phyloP scores from a whole-genome alignment of 2,888 invertebrate genomes.

The Nomada flava region DNA sequence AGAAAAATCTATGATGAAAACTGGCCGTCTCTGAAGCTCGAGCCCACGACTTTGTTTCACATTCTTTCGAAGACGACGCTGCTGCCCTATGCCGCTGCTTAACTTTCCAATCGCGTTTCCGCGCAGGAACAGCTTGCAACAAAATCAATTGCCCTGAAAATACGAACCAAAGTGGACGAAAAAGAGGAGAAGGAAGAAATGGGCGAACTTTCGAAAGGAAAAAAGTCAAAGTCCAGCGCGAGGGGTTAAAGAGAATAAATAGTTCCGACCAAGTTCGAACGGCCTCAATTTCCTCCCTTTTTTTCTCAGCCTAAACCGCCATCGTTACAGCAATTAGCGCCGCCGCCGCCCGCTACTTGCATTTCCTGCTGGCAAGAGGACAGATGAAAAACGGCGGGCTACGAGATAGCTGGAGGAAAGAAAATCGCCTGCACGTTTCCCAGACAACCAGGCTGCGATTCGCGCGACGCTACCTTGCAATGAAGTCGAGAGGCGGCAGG shows the following conservation, averaged over 20 bases:
- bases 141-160: conserved; percentile 44
- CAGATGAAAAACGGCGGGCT: conserved; percentile 28
- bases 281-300: conserved; percentile 36
- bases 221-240: not conserved
- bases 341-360: conserved; percentile 36
- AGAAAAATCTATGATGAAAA: not conserved
- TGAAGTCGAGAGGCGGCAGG: conserved; percentile 47
- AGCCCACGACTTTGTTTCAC: not conserved
- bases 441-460: not conserved
- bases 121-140: conserved; percentile 4
- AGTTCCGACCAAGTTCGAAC: conserved; percentile 19
- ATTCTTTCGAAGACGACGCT: no score
- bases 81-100: not conserved
- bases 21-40: not conserved
- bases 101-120: conserved; percentile 32
- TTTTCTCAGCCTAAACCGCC: conserved; percentile 40
- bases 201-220: not conserved
- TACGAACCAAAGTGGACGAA: not conserved
- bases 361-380: conserved; percentile 36
- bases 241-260: not conserved
- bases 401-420: not conserved
- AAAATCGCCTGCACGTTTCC: not conserved
- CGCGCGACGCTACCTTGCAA: conserved; percentile 27
- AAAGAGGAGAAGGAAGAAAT: not conserved
- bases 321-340: conserved; percentile 61